Evolutionary conservation across 2,113 vertebrate genomes (phyloP), one percentile per base, ranked within the genome.

Genomic region (Ophiodon elongatus): DNA sequence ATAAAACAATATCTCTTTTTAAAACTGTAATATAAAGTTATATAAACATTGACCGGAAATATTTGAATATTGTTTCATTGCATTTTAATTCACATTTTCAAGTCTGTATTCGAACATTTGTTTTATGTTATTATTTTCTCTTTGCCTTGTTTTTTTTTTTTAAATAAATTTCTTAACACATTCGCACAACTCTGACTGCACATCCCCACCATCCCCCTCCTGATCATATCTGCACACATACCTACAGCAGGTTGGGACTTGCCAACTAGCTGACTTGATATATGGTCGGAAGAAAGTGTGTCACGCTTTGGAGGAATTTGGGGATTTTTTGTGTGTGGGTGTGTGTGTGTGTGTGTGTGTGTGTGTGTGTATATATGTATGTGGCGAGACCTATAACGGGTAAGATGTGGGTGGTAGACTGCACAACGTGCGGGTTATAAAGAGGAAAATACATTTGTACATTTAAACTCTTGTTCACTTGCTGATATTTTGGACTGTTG

Each of bases 191-290:
- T 52, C 2, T 17, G 3, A 75, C 8, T 25, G 8, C 10, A 64
- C 43, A 33, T 37, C 27, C 21, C 54, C 9, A 27, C 41, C 63
- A 57, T 25, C 19, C 62, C 76, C 76, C 56, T 71, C 41, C 66
- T 72, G 67, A 66, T 43, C n/a, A 25, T 13, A 14, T 27, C 35
- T 33, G 52, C 39, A 43, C 60, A 82, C 31, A 62, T 15, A 84
- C 60, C 73, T 17, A 50, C 21, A 70, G 35, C 76, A 79, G 33
- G 79, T 45, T 6, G 37, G 8, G 17, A 75, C 79, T 57, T 70
- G 63, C 69, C 54, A 31, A 19, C 27, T n/a, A 15, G 27, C 8
- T 54, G 45, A 29, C 50, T 8, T n/a, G 35, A 27, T 17, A 27
- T 64, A 19, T 10, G 2, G 41, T 21, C 66, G 8, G 45, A 39